Evolutionary conservation across 2,797 vertebrate species (phyloP), one percentile per base, ranked within the genome.

Genomic region (Melanotaenia trifasciata): DNA sequence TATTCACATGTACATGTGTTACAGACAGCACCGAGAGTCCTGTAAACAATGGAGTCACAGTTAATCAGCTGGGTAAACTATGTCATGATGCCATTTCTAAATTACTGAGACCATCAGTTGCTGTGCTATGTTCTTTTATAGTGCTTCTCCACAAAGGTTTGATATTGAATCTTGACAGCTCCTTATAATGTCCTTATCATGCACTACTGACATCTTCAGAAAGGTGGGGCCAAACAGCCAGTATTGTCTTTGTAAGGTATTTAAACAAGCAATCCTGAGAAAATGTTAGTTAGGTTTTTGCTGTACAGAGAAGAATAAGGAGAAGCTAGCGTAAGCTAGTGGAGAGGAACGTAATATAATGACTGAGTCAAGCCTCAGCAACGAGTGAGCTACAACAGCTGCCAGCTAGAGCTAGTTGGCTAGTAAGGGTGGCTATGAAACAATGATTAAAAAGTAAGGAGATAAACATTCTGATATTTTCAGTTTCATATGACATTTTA

Each of bases 21-120:
- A 12, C 11, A 50, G 32, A 40, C 32, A 26, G n/a, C 16, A 20
- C 16, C n/a, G 11, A 47, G 24, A n/a, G 35, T 67, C 3, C 64
- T 43, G 24, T 40, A 40, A 38, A 20, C 51, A 14, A 36, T 36
- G 16, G 22, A 57, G 40, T 33, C n/a, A 40, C 38, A 16, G 38
- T n/a, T 18, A 26, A 10, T 13, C 18, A 45, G 28, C 40, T 58
- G 43, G 2, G 14, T 33, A 53, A 57, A 70, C 22, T 51, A 38
- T 53, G 58, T 70, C n/a, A 70, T n/a, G 33, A 61, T 70, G 47
- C 26, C 58, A n/a, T 70, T 69, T 69, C 5, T 13, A 43, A 43
- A 43, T 5, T 12, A 40, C 24, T n/a, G 10, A 35, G 36, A 38
- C 5, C 22, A 38, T 53, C 6, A 20, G 28, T 26, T 45, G 40